These are phyloP conservation scores for Ivindomyrus marchei DNA, from an alignment of 2,113 vertebrate species.

Conservation along the genomic window DNA sequence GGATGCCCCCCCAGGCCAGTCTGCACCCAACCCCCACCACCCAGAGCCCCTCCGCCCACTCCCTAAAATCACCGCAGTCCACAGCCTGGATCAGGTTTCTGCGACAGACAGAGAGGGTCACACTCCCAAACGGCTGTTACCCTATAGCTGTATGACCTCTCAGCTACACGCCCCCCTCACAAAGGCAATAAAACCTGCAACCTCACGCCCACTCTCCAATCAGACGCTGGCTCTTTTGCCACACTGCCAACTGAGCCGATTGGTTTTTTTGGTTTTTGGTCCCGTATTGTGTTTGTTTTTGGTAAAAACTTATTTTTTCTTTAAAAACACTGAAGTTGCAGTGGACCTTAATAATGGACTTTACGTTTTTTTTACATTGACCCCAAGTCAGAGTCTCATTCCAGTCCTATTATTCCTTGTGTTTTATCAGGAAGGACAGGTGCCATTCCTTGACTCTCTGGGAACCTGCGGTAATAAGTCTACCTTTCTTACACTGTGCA, in stretches of 20 bases:
- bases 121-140: slow-evolving; percentile 53
- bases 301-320: background rate
- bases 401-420: background rate
- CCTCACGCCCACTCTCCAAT: background rate
- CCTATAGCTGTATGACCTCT: slow-evolving; percentile 52
- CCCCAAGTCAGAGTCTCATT: background rate
- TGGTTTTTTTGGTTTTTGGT: background rate
- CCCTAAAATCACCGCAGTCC: slow-evolving; percentile 25
- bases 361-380: background rate
- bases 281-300: background rate
- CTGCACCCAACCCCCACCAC: background rate
- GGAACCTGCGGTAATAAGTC: background rate
- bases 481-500: background rate
- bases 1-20: slow-evolving; percentile 31
- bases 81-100: slow-evolving; percentile 50
- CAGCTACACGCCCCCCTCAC: slow-evolving; percentile 55
- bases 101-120: slow-evolving; percentile 56
- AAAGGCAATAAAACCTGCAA: slow-evolving; percentile 52
- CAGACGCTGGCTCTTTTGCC: background rate
- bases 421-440: background rate
- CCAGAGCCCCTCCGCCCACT: slow-evolving; percentile 29
- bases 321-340: background rate
- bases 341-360: background rate
- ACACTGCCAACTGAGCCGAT: background rate
- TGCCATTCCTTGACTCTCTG: background rate